Percentiles rank a stretch among this genome's conserved stretches.
Evolutionary conservation across 2,888 invertebrate species (phyloP).

Genomic region (Cylloceria caligata): DNA sequence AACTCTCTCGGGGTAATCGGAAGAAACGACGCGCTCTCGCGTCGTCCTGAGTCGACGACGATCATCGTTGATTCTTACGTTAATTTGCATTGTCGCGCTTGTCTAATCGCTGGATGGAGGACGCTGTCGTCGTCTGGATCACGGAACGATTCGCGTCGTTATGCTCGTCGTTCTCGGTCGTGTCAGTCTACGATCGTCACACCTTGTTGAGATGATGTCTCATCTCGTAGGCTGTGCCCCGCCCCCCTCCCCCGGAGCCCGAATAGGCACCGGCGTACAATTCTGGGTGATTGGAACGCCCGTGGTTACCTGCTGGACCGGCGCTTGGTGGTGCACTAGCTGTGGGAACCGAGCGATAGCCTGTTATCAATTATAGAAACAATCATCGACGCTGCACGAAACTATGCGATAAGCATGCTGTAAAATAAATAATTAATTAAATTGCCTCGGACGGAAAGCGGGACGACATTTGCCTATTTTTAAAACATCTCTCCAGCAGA

Average conservation of each 20-base stretch:
- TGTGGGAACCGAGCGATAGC: constrained; percentile 84
- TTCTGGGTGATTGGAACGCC: constrained; percentile 86
- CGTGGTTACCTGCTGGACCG: constrained; percentile 85
- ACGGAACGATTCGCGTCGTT: constrained; percentile 74
- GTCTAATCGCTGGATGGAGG: constrained; percentile 28
- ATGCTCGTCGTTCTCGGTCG: constrained; percentile 70
- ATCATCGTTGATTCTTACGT: constrained; percentile 12
- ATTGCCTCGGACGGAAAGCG: not conserved
- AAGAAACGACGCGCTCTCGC: constrained; percentile 42
- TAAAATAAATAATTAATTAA: constrained; percentile 38
- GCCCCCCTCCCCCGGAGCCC: constrained; percentile 81
- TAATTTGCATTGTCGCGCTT: constrained; percentile 53
- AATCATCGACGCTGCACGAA: constrained; percentile 67
- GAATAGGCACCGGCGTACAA: constrained; percentile 91
- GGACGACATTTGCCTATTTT: not conserved
- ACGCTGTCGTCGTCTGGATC: constrained; percentile 55
- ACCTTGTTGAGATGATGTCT: constrained; percentile 90
- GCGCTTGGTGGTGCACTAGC: constrained; percentile 85
- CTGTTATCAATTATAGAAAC: constrained; percentile 78
- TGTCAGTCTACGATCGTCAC: constrained; percentile 84
- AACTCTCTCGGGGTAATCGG: constrained; percentile 23
- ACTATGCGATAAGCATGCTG: constrained; percentile 53
- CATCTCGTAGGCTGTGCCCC: constrained; percentile 90
- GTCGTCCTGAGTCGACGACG: constrained; percentile 25
- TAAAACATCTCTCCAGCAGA: constrained; percentile 67